phyloP scores from a whole-genome alignment of 2,888 invertebrate species.

The Leptinotarsa juncta region DNA sequence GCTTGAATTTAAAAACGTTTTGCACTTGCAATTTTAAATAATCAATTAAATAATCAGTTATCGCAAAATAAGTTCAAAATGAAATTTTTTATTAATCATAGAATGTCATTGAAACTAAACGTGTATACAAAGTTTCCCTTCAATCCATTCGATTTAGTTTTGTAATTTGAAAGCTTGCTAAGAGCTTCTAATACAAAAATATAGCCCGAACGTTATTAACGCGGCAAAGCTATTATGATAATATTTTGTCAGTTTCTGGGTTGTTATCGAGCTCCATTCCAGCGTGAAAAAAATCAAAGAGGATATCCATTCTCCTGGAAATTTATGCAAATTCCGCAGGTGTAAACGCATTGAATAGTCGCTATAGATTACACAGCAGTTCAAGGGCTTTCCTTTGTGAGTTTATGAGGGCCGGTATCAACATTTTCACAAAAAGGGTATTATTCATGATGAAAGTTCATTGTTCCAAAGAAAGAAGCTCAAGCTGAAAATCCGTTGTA shows the following conservation, averaged over 20 bases:
- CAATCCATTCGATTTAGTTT: no score
- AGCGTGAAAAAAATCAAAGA: neutral
- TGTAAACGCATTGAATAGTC: neutral
- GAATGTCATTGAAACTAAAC: no score
- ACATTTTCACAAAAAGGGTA: neutral
- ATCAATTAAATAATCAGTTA: no score
- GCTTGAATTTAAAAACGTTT: neutral
- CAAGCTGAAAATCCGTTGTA: no score
- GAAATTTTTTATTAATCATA: neutral
- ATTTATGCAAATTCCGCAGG: neutral
- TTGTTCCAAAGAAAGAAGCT: neutral
- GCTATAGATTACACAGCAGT: neutral
- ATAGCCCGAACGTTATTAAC: no score
- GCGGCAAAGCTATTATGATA: neutral
- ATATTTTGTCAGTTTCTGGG: neutral
- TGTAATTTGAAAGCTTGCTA: no score
- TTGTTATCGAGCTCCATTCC: neutral
- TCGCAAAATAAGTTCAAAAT: neutral
- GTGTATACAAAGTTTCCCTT: no score
- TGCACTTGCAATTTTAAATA: no score
- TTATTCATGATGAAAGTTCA: neutral
- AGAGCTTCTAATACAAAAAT: neutral
- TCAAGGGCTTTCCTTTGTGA: neutral
- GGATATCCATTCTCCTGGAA: constrained; percentile 2
- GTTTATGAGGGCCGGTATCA: neutral